Evolutionary conservation across 2,113 vertebrate genomes (phyloP), one percentile per base, ranked within the genome.

Genomic region (Oenanthe oenanthe): DNA sequence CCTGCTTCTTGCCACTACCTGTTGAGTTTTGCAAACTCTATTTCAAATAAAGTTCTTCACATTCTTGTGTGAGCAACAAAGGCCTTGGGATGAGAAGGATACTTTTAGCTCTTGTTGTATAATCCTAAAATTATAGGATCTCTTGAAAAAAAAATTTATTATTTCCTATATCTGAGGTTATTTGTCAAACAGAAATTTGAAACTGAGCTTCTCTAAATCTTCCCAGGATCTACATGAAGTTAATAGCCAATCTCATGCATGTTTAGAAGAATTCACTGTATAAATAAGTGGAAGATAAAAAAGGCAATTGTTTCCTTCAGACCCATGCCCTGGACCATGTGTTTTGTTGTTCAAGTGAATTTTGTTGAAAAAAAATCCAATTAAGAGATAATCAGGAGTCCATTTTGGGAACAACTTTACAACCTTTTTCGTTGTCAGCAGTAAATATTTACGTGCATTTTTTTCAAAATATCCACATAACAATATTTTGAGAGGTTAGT

Each of bases 131-230:
- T 57, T 58, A 62, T 2, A 65, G 32, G 11, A 54, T 58, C 36
- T 65, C 53, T 72, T 89, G 71, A 92, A 53, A n/a, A 34, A 82
- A 62, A 26, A 72, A 76, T 94, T 19, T 77, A 38, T 47, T 67
- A 88, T 93, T 96, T 93, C 26, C 31, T 76, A 10, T 74, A 78
- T 77, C 61, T 88, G 74, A 70, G 34, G 17, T 89, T 88, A 96
- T 85, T 95, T 57, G 58, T 72, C 54, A 96, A 88, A 77, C 10
- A 95, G 61, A 83, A 79, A 76, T 75, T 75, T 82, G 70, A 79
- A 66, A 65, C 7, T 34, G 19, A 86, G 53, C 7, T 95, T 79
- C 16, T 88, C 29, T 67, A 75, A 74, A 77, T 83, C 45, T 85
- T 95, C 29, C 29, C 32, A 36, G 8, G 9, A 25, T 86, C 21